Conservation (phyloP, 2,888 invertebrate genomes). For the Coelinius sp. region DNA sequence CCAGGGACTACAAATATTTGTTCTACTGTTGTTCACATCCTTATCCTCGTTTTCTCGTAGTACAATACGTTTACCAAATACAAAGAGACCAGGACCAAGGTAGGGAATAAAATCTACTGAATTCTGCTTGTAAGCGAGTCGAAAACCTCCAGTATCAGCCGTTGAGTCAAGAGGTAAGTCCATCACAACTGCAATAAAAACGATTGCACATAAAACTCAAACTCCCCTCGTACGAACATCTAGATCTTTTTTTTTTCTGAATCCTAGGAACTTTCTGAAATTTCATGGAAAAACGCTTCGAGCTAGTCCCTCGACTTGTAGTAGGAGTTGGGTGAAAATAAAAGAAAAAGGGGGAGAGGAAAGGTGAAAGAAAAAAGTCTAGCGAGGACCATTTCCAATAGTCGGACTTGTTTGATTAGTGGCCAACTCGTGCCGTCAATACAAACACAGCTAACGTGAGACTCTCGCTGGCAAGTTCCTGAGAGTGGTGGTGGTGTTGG, state of each 20-base stretch:
- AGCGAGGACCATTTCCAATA: conserved; percentile 30
- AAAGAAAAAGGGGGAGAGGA: conserved; percentile 5
- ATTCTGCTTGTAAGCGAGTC: conserved; percentile 82
- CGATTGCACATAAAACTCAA: background rate
- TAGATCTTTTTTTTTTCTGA: conserved; percentile 24
- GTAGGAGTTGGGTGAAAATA: background rate
- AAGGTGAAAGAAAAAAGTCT: conserved; percentile 27
- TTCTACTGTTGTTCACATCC: conserved; percentile 44
- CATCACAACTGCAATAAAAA: conserved; percentile 78
- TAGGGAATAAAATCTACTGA: conserved; percentile 82
- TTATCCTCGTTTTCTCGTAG: conserved; percentile 62
- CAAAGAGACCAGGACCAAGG: conserved; percentile 79
- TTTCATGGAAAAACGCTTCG: background rate
- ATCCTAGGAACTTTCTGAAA: background rate
- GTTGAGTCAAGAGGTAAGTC: conserved; percentile 80
- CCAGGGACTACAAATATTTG: conserved; percentile 46
- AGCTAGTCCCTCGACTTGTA: background rate
- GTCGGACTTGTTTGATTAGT: conserved; percentile 48
- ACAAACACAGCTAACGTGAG: conserved; percentile 37
- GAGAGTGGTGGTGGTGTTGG: background rate
- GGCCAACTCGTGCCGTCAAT: conserved; percentile 48
- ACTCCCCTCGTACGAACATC: conserved; percentile 1
- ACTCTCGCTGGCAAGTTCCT: conserved; percentile 2
- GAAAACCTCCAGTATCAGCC: conserved; percentile 86
- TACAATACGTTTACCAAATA: conserved; percentile 74